A percentile compares a stretch with the other conserved stretches of the same genome.
Conservation (phyloP, 2,113 vertebrate species). For the Cervus canadensis region DNA sequence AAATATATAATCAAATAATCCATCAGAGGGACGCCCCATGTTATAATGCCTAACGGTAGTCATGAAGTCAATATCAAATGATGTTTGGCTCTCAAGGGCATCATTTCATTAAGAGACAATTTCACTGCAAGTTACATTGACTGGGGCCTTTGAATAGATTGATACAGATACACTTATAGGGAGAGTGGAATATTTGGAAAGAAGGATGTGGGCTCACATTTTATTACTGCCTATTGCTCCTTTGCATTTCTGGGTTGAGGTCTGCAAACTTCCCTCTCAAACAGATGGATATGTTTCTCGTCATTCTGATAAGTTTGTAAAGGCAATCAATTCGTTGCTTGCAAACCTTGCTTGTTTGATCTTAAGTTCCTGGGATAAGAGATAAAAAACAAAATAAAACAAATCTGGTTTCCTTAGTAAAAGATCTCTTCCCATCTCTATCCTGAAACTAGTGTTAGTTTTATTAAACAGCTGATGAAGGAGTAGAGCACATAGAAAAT, state of each 20-base stretch:
- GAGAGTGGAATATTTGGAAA: neutral
- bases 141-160: neutral
- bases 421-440: constrained; percentile 30
- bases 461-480: constrained; percentile 27
- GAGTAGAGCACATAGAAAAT: neutral
- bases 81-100: neutral
- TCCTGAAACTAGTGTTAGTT: constrained; percentile 22
- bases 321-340: constrained; percentile 49
- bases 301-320: constrained; percentile 42
- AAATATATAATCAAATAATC: constrained; percentile 14
- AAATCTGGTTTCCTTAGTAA: constrained; percentile 52
- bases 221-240: neutral
- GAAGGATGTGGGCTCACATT: neutral
- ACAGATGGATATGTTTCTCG: constrained; percentile 58
- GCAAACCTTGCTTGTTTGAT: constrained; percentile 53
- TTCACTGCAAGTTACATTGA: neutral
- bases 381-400: constrained; percentile 30
- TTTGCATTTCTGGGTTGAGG: constrained; percentile 49
- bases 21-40: neutral
- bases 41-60: neutral
- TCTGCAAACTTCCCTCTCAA: constrained; percentile 43
- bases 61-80: neutral
- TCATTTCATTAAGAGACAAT: constrained; percentile 2
- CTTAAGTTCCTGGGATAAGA: constrained; percentile 15
- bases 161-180: neutral